A percentile compares a stretch with the other conserved stretches of the same genome.
Conservation (phyloP, 2,888 invertebrate genomes). For the Pyrrhosoma nymphula region DNA sequence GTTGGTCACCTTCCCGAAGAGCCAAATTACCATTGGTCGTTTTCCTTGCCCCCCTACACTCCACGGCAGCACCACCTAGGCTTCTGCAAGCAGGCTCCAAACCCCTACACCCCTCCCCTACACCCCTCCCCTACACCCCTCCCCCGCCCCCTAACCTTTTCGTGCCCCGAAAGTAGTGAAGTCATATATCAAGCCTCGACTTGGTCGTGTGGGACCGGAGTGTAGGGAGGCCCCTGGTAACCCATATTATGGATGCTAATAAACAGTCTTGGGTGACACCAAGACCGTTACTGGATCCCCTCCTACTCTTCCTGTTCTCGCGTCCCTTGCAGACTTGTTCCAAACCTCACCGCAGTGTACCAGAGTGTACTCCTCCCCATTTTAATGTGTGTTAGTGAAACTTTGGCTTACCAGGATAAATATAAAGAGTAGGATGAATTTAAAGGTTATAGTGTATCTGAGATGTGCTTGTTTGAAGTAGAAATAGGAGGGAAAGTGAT, state of each 20-base stretch:
- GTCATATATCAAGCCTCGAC: constrained; percentile 51
- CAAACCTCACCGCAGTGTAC: neutral
- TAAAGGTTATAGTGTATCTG: too few species aligned
- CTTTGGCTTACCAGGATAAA: too few species aligned
- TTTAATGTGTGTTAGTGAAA: too few species aligned
- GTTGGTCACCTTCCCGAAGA: too few species aligned
- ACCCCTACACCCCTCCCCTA: neutral
- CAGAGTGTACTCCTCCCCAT: too few species aligned
- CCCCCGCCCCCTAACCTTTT: neutral
- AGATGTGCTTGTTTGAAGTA: too few species aligned
- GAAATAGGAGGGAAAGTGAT: too few species aligned
- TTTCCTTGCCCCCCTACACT: neutral
- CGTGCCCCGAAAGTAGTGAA: constrained; percentile 30
- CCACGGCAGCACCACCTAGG: neutral
- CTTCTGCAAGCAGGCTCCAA: neutral
- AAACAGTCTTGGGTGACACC: constrained; percentile 55
- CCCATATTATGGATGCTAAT: constrained; percentile 64
- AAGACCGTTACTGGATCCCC: neutral
- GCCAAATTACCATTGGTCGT: too few species aligned
- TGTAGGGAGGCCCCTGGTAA: neutral
- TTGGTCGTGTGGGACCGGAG: neutral
- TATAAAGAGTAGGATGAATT: too few species aligned
- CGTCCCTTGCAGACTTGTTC: neutral
- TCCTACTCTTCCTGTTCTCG: constrained; percentile 14
- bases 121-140: neutral